Conservation (phyloP, 2,113 vertebrate species). For the Aix galericulata region DNA sequence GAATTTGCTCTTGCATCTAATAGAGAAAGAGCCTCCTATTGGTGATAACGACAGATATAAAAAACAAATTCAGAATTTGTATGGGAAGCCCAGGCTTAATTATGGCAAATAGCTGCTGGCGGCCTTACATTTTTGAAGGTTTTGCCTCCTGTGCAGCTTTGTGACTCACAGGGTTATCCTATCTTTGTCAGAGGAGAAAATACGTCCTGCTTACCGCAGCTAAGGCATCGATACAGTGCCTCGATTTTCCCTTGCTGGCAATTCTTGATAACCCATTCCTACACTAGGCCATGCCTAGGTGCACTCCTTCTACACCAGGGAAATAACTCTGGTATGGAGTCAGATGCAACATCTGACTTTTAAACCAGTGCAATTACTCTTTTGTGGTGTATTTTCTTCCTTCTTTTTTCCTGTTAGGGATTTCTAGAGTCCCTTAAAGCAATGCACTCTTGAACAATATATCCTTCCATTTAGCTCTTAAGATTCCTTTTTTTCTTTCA, state of each 20-base stretch:
- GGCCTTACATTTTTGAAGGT: slow-evolving; percentile 21
- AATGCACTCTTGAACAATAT: neutral
- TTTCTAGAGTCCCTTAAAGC: neutral
- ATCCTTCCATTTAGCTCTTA: neutral
- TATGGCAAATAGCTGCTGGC: neutral
- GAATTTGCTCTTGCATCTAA: neutral
- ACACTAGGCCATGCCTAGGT: neutral
- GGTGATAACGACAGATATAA: neutral
- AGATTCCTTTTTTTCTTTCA: neutral
- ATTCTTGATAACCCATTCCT: neutral
- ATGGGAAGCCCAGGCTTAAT: neutral
- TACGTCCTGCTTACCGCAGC: neutral
- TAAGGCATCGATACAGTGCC: neutral
- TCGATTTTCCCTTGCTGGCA: neutral
- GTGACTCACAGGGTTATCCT: neutral
- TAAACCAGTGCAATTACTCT: neutral
- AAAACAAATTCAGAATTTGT: neutral
- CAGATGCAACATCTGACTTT: neutral
- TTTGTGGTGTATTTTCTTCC: neutral
- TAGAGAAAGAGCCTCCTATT: neutral
- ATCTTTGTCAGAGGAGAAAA: neutral
- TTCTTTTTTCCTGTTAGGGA: neutral
- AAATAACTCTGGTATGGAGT: neutral
- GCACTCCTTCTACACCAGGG: neutral
- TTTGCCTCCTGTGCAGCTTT: neutral